These are phyloP conservation scores for Glossophaga mutica DNA, from an alignment of 2,797 vertebrate species.

Conservation along the genomic window DNA sequence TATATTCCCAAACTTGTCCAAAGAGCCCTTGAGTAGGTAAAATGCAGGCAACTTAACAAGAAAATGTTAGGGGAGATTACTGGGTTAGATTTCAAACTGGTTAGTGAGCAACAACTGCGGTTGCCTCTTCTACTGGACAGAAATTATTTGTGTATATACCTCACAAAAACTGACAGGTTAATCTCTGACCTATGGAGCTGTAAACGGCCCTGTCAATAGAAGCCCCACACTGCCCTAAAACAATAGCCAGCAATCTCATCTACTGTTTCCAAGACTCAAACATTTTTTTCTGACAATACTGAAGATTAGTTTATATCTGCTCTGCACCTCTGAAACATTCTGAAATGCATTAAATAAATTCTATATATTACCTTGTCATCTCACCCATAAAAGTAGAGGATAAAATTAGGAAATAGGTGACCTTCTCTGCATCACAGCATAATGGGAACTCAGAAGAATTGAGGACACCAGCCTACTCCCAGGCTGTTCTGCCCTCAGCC, in stretches of 20 bases:
- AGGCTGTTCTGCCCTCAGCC: not conserved
- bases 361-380: not conserved
- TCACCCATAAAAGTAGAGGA: not conserved
- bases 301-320: not conserved
- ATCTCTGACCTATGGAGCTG: not conserved
- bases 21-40: not conserved
- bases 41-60: not conserved
- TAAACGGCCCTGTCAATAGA: not conserved
- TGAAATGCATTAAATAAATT: not conserved
- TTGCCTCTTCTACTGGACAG: not conserved
- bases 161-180: slow-evolving; percentile 23
- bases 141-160: not conserved
- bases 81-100: not conserved
- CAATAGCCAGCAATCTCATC: not conserved
- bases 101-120: not conserved
- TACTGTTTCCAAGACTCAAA: not conserved
- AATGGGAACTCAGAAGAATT: not conserved
- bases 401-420: not conserved
- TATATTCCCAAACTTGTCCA: not conserved
- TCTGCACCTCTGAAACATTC: not conserved
- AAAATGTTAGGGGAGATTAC: not conserved
- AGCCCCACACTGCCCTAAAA: not conserved
- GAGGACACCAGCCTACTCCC: not conserved
- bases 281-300: not conserved
- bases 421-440: not conserved